Percentiles rank a stretch among this genome's conserved stretches.
These are phyloP conservation scores for Eleutherodactylus coqui DNA, from an alignment of 2,797 vertebrate species.

Conservation along the genomic window DNA sequence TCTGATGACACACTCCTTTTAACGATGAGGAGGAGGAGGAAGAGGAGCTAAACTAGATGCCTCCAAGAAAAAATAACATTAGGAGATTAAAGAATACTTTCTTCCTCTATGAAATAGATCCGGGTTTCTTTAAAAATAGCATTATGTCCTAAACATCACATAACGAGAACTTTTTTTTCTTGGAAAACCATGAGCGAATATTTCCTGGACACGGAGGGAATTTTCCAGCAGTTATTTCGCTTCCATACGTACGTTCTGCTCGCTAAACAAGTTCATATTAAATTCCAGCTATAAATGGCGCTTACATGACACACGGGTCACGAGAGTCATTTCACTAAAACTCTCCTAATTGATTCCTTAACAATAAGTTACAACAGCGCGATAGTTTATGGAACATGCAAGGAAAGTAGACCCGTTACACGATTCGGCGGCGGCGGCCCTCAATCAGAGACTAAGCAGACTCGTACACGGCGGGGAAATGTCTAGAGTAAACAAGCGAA, in stretches of 20 bases:
- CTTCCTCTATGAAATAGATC: too few relatives aligned
- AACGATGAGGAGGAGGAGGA: too few relatives aligned
- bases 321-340: slow-evolving; percentile 24
- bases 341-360: slow-evolving; percentile 37
- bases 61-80: too few relatives aligned
- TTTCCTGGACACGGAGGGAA: background rate
- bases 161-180: background rate
- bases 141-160: background rate
- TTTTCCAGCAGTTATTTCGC: slow-evolving; percentile 21
- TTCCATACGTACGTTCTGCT: slow-evolving; percentile 10
- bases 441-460: too few relatives aligned
- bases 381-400: slow-evolving; percentile 5
- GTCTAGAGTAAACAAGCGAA: too few relatives aligned
- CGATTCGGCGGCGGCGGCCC: too few relatives aligned
- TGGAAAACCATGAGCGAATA: background rate
- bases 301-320: slow-evolving; percentile 16
- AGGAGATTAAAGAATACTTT: too few relatives aligned
- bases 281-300: background rate
- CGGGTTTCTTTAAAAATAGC: background rate
- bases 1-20: too few relatives aligned
- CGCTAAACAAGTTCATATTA: slow-evolving; percentile 24
- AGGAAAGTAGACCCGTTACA: background rate
- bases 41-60: too few relatives aligned
- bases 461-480: too few relatives aligned
- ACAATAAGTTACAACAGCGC: background rate